Evolutionary conservation across 2,888 invertebrate genomes (phyloP).

Genomic region (Chaetogeoica ovagalla): DNA sequence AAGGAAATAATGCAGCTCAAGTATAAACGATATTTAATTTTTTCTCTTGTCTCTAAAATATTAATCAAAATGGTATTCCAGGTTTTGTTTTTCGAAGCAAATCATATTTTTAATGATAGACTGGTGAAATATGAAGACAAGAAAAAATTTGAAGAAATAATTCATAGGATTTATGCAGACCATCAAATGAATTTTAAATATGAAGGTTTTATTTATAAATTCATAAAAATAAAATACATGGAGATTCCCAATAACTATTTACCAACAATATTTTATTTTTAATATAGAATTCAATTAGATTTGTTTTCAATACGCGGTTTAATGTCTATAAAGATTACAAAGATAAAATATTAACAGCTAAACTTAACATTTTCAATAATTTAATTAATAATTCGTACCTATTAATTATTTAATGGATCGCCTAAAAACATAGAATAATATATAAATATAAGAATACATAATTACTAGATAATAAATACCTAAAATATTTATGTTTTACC

Average conservation of each 20-base stretch:
- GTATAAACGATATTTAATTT: background rate
- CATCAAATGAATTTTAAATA: conserved; percentile 28
- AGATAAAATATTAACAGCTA: too few species aligned
- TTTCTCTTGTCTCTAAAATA: background rate
- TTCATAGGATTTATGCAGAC: conserved; percentile 59
- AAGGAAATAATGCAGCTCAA: conserved; percentile 25
- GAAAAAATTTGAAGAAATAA: conserved; percentile 68
- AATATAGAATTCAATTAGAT: too few species aligned
- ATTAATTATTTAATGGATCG: background rate
- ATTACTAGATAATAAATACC: background rate
- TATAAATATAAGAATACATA: too few species aligned
- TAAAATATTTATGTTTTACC: too few species aligned
- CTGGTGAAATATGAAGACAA: conserved; percentile 70
- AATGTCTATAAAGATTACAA: too few species aligned
- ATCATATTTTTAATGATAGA: conserved; percentile 75
- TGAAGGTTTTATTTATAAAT: conserved; percentile 30
- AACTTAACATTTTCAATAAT: background rate
- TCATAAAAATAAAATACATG: background rate
- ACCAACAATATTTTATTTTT: too few species aligned
- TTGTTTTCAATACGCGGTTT: too few species aligned
- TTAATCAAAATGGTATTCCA: conserved; percentile 58
- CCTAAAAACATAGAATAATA: background rate
- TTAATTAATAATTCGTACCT: background rate
- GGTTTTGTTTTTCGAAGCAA: conserved; percentile 76
- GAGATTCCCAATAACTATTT: too few species aligned